Evolutionary conservation across 2,888 invertebrate species (phyloP).

Genomic region (Tiliacea citrago): DNA sequence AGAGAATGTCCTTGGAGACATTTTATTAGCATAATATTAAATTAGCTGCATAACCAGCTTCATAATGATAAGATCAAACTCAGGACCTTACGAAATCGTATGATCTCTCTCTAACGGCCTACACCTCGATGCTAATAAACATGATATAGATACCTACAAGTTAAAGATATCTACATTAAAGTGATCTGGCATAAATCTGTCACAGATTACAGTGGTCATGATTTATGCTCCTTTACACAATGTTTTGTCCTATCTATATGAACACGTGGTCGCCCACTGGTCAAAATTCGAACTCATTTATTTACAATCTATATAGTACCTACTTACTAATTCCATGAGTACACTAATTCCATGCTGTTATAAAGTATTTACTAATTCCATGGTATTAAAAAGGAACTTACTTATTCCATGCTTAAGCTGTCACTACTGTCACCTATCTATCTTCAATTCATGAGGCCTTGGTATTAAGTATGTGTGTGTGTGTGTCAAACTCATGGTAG

Average conservation of each 20-base stretch:
- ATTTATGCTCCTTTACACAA: constrained; percentile 9
- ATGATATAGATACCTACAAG: background rate
- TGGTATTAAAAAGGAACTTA: too few species aligned
- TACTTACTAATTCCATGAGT: too few species aligned
- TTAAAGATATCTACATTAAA: background rate
- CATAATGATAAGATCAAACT: background rate
- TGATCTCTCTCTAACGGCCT: constrained; percentile 1
- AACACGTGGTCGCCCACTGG: too few species aligned
- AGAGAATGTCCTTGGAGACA: background rate
- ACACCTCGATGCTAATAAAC: constrained; percentile 28
- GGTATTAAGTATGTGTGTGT: too few species aligned
- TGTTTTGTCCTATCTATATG: background rate
- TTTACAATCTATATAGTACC: too few species aligned
- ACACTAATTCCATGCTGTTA: too few species aligned
- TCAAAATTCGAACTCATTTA: too few species aligned
- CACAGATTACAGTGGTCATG: constrained; percentile 26
- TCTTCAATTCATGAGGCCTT: too few species aligned
- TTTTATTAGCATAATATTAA: background rate
- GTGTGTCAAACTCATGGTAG: too few species aligned
- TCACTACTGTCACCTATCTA: too few species aligned
- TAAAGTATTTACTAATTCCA: too few species aligned
- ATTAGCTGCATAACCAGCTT: background rate
- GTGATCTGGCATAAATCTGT: constrained; percentile 48
- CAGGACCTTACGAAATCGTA: constrained; percentile 8
- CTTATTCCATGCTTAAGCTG: too few species aligned